Conservation (phyloP, 2,113 vertebrate genomes). For the Mormoops blainvillei region DNA sequence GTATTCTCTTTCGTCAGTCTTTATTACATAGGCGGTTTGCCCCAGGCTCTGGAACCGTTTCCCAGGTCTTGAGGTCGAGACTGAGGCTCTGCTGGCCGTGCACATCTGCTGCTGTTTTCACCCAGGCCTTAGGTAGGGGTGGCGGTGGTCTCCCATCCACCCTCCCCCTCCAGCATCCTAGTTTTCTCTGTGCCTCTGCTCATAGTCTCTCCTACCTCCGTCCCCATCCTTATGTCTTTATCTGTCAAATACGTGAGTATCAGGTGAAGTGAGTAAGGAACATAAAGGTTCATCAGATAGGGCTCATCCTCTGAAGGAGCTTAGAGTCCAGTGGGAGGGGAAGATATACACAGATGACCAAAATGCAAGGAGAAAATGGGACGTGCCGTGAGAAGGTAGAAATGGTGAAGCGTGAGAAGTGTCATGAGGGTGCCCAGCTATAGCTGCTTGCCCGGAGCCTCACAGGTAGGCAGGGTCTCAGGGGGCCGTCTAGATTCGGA, state of each 20-base stretch:
- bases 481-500: neutral
- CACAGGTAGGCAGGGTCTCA: neutral
- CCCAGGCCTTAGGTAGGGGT: neutral
- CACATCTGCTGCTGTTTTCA: fast-evolving
- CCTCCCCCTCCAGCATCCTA: neutral
- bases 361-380: neutral
- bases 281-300: neutral
- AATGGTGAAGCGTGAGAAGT: neutral
- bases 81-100: neutral
- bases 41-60: neutral
- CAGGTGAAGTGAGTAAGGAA: neutral
- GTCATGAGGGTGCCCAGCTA: neutral
- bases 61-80: neutral
- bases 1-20: neutral
- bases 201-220: neutral
- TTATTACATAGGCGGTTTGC: neutral
- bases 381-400: neutral
- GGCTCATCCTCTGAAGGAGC: neutral
- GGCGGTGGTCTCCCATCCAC: neutral
- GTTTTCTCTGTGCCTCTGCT: neutral
- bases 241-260: neutral
- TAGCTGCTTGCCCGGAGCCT: neutral
- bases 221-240: neutral
- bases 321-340: neutral
- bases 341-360: neutral